Base-by-base conservation (phyloP, 23 tunicate genomes). In the Clavelina lepadiformis region DNA sequence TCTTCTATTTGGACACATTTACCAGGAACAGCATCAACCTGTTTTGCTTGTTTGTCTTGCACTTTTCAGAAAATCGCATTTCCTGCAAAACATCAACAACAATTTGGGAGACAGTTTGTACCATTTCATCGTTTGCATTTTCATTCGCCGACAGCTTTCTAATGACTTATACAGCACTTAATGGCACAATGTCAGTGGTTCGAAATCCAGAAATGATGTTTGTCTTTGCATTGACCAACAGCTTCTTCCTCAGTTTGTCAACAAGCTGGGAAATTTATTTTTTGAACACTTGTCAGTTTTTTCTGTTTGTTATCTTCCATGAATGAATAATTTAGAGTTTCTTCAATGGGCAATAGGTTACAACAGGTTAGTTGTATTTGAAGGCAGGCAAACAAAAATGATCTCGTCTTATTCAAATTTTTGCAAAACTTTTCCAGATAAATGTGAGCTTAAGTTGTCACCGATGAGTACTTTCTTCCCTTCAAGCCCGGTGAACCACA, bases 381-480 rank as follows among this genome's bases (percentile, higher is more conserved):
- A 15, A 44, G 49, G 49, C 49, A 44, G 49, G 49, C 49, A 44
- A 44, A 44, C 49, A 44, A 44, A 44, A 44, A 44, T 44, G 13
- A 44, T 44, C 15, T 44, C 49, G 49, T 44, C 11, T 15, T 44
- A 11, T 44, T 44, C 15, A 44, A 11, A 44, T 11, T 44, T 44
- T 44, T 44, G 49, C 49, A 44, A 44, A 44, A 44, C 49, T 44
- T 11, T 44, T 44, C 15, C 49, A 11, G 15, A 44, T 11, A 44
- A 44, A 15, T 44, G 49, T 44, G 49, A 44, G 49, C 49, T 44
- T 15, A 44, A 44, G 49, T n/a, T n/a, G n/a, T 44, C 49, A 11
- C 49, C 49, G 15, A 44, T 44, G 15, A 44, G 49, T 44, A 44
- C 49, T 44, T 44, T 44, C 15, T 44, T 44, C 15, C 49, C 49